A percentile compares a stretch with the other conserved stretches of the same genome.
Conservation (phyloP, 2,113 vertebrate species). For the Pavo muticus region DNA sequence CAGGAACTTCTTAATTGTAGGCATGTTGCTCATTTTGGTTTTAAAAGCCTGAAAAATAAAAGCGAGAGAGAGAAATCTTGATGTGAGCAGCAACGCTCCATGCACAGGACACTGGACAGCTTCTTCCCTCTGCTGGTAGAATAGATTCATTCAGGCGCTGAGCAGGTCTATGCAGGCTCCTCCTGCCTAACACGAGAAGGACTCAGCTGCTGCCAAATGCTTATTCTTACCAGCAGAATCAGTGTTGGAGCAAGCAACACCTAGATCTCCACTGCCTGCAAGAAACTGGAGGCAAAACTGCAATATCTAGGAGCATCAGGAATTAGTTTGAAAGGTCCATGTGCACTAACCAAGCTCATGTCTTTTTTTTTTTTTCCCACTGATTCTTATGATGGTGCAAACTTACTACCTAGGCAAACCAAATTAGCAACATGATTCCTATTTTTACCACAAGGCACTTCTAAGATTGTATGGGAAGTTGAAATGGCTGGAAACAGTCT, state of each 20-base stretch:
- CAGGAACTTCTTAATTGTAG: constrained; percentile 86
- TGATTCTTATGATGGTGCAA: background rate
- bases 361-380: background rate
- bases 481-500: background rate
- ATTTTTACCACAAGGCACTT: background rate
- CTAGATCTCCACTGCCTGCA: background rate
- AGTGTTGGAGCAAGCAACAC: background rate
- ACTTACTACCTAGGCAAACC: background rate
- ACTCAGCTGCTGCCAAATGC: background rate
- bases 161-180: background rate
- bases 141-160: background rate
- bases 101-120: background rate
- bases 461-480: background rate
- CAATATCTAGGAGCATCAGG: background rate
- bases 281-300: background rate
- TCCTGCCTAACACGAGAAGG: background rate
- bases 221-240: background rate
- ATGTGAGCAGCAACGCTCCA: background rate
- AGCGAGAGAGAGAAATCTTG: background rate
- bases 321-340: background rate
- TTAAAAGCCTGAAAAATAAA: constrained; percentile 84
- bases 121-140: background rate
- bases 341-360: background rate
- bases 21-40: constrained; percentile 79
- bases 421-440: background rate